Evolutionary conservation across 53 echinoderm and acorn worm genomes (phyloP), one percentile per base, ranked within the genome.

Genomic region (Zoroaster sp.): DNA sequence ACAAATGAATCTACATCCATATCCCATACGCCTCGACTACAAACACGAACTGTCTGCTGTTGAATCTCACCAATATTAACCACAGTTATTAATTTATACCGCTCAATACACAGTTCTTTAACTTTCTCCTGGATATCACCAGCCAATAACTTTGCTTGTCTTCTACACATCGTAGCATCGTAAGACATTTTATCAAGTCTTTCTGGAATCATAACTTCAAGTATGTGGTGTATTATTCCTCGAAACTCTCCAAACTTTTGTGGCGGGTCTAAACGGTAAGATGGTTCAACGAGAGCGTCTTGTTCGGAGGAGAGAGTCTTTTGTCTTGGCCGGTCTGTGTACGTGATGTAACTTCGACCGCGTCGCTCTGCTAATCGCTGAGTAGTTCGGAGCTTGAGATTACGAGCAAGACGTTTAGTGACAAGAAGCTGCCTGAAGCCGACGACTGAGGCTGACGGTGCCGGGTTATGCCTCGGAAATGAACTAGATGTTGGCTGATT

Each of bases 1-100:
- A 94, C 92, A 59, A 88, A 92, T 18, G 94, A 94, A 46, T 96
- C 96, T 1, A 72, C 52, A 5, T 30, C 41, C 4, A 88, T 65
- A 55, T 96, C 96, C 96, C 96, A 96, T 0, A 90, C 46, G 6
- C 92, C 92, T 36, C 94, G 68, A 66, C 94, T 96, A 14, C 82
- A 78, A 1, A 96, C 79, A 25, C 83, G 76, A 20, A 94, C 11
- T 7, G 88, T 59, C 51, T 96, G 96, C 11, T 75, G 78, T 12
- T 83, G 80, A 41, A 80, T 87, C 69, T 92, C 81, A 31, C 94
- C 96, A n/a, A 96, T 90, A 68, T 94, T 75, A 5, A 94, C 94
- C 82, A 94, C 28, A 9, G 92, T 73, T 49, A 96, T 92, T 17
- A 94, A 49, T 76, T 92, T 96, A 63, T 94, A 96, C 4, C 96